phyloP scores from a whole-genome alignment of 2,113 vertebrate species.

The Proterorhinus semilunaris region DNA sequence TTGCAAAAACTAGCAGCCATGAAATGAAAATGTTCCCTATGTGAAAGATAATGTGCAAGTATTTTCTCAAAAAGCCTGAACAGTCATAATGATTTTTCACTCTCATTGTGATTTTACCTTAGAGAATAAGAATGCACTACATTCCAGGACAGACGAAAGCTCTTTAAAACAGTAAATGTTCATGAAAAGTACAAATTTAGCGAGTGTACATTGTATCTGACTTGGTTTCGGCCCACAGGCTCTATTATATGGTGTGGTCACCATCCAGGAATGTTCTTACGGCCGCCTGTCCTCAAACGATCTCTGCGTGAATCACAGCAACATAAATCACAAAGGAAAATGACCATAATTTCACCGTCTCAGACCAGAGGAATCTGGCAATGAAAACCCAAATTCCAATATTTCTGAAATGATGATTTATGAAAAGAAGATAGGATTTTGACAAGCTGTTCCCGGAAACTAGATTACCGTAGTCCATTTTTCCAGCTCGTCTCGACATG shows the following conservation, averaged over 20 bases:
- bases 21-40: no score
- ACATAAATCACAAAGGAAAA: conserved; percentile 15
- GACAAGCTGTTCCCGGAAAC: conserved; percentile 1
- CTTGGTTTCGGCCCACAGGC: not conserved
- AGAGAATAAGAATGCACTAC: no score
- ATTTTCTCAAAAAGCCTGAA: no score
- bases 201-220: not conserved
- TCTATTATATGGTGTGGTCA: not conserved
- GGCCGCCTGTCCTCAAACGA: not conserved
- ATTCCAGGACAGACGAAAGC: no score
- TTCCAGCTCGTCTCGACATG: conserved; percentile 9
- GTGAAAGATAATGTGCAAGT: no score
- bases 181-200: not conserved
- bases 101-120: no score
- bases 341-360: not conserved
- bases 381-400: conserved; percentile 10
- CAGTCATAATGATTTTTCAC: no score
- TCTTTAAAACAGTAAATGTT: no score
- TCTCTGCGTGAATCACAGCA: not conserved
- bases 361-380: conserved; percentile 1
- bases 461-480: conserved; percentile 11
- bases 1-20: no score
- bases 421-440: not conserved
- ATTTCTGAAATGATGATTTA: conserved; percentile 14
- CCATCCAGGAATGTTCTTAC: no score